A percentile compares a stretch with the other conserved stretches of the same genome.
Evolutionary conservation across 1,140 invertebrate genomes (phyloP).

Genomic region (Drosophila ironensis): DNA sequence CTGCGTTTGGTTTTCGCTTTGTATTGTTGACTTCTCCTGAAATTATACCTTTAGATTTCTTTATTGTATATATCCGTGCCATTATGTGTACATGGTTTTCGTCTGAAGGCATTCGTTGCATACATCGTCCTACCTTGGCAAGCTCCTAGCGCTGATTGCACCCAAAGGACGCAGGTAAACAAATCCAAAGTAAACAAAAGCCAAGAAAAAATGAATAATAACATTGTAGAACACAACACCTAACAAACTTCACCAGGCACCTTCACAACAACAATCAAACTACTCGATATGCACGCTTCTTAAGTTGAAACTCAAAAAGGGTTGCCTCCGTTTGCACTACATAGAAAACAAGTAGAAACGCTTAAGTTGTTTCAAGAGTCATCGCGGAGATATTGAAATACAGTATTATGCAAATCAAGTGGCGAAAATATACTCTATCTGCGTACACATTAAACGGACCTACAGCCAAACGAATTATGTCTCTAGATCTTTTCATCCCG

Average conservation of each 20-base stretch:
- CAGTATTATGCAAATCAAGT: too few relatives aligned
- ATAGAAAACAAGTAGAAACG: too few relatives aligned
- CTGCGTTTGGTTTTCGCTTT: background rate
- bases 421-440: too few relatives aligned
- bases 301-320: background rate
- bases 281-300: background rate
- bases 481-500: too few relatives aligned
- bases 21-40: background rate
- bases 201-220: background rate
- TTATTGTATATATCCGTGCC: background rate
- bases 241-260: background rate
- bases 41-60: background rate
- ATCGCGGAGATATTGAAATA: too few relatives aligned
- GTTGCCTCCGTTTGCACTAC: too few relatives aligned
- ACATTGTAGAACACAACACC: background rate
- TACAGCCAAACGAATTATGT: too few relatives aligned
- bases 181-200: background rate
- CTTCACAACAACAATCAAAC: background rate
- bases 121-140: slow-evolving; percentile 39
- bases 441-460: too few relatives aligned
- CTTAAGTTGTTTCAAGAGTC: too few relatives aligned
- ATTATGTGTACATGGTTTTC: slow-evolving; percentile 27
- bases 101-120: slow-evolving; percentile 41
- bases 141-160: slow-evolving; percentile 39
- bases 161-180: slow-evolving; percentile 38